phyloP scores from a whole-genome alignment of 2,888 invertebrate species.

The Petrolisthes manimaculis region DNA sequence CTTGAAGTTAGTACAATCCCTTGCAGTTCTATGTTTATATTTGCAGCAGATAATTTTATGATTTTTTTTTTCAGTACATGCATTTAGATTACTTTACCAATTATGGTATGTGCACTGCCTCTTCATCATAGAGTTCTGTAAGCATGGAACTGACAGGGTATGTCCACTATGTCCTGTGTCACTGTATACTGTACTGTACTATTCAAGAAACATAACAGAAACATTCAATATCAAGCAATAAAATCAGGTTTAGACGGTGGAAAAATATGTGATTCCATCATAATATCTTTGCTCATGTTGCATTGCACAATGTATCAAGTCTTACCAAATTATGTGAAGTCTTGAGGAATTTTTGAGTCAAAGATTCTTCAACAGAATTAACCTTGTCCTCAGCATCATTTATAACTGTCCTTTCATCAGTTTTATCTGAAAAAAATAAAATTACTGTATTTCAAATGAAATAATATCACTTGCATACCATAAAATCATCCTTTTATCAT shows the following conservation, averaged over 20 bases:
- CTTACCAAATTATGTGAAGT: slow-evolving; percentile 51
- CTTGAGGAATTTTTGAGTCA: slow-evolving; percentile 44
- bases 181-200: no score
- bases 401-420: background rate
- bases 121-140: no score
- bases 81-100: no score
- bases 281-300: no score
- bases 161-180: no score
- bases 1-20: background rate
- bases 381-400: slow-evolving; percentile 14
- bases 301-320: background rate
- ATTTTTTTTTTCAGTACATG: background rate
- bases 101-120: no score
- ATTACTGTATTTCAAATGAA: background rate
- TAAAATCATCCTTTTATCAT: background rate
- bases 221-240: no score
- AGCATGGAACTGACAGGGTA: no score
- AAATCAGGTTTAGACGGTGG: background rate
- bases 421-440: background rate
- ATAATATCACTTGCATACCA: background rate
- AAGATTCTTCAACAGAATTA: slow-evolving; percentile 26
- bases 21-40: no score
- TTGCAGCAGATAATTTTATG: no score
- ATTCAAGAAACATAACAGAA: no score
- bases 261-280: background rate